Evolutionary conservation across 2,888 invertebrate species (phyloP), one percentile per base, ranked within the genome.

Genomic region (Gymnoscelis rufifasciata): DNA sequence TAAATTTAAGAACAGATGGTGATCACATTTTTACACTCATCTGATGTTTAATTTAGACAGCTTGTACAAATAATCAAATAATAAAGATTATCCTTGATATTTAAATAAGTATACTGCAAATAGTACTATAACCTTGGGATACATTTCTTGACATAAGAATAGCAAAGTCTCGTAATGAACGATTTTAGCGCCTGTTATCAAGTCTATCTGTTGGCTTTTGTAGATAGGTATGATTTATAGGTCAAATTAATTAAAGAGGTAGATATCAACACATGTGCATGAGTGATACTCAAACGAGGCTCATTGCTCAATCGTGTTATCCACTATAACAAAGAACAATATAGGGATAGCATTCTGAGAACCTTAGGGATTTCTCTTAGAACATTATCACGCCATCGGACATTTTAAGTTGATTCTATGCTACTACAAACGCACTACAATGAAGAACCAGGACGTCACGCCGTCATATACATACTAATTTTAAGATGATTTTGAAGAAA

Each of bases 11-110:
- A 47, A 36, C 51, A 49, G 44, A 33, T 51, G 48, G 30, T 26
- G 7, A 26, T 11, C 38, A 30, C 26, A 27, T 54, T 44, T 47
- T 45, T 27, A 19, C 6, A 26, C 7, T 6, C 26, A 26, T 33
- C 5, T 33, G 11, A 15, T n/a, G 7, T 35, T 19, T 19, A 15
- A 35, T 23, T 35, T 23, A 23, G 35, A 10, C 19, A 11, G 37
- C 51, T 52, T 51, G 26, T 46, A 11, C 13, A 38, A 49, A 40
- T 47, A 38, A 38, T 48, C 41, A 47, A 47, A 53, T 31, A 35
- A 35, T 24, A 46, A 42, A 43, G 50, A 39, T 35, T 36, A 44
- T 29, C 51, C 42, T 52, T 43, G 46, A 43, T 42, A 26, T 3
- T 2, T 10, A 12, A 43, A 38, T 39, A 38, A 43, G 19, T 23